phyloP scores from a whole-genome alignment of 2,113 vertebrate genomes.

The Pterocles orientalis region DNA sequence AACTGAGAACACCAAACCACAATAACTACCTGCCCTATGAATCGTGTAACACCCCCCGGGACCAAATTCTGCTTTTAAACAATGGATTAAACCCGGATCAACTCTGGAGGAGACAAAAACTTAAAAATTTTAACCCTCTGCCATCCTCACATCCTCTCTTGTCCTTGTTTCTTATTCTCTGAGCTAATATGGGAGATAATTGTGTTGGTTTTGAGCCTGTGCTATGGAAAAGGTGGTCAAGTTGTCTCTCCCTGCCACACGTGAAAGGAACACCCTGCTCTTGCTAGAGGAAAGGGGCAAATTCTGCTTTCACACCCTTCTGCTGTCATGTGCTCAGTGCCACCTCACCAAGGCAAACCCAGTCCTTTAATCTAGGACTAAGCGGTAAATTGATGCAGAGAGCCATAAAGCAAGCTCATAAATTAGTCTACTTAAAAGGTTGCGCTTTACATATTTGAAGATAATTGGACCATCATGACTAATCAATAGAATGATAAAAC shows the following conservation, averaged over 20 bases:
- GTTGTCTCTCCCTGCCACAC: rapidly evolving
- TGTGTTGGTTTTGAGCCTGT: background rate
- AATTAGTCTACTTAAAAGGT: background rate
- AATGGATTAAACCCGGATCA: background rate
- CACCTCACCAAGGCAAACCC: background rate
- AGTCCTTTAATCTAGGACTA: conserved; percentile 1
- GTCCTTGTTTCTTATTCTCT: background rate
- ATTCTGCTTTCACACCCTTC: background rate
- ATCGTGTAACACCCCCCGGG: background rate
- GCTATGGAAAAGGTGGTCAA: background rate
- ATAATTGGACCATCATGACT: background rate
- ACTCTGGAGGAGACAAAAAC: background rate
- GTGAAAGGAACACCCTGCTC: rapidly evolving
- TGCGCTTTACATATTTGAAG: background rate
- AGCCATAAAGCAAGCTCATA: background rate
- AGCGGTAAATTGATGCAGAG: background rate
- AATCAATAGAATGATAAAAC: background rate
- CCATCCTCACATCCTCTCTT: background rate
- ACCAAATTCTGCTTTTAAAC: background rate
- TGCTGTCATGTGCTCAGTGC: background rate
- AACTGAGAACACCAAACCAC: no score
- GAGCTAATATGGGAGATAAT: background rate
- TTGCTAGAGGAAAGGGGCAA: background rate
- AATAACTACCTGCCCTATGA: background rate
- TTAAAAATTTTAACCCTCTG: background rate